These are phyloP conservation scores for Rhyacophila evoluta DNA, from an alignment of 2,888 invertebrate genomes.

Conservation along the genomic window DNA sequence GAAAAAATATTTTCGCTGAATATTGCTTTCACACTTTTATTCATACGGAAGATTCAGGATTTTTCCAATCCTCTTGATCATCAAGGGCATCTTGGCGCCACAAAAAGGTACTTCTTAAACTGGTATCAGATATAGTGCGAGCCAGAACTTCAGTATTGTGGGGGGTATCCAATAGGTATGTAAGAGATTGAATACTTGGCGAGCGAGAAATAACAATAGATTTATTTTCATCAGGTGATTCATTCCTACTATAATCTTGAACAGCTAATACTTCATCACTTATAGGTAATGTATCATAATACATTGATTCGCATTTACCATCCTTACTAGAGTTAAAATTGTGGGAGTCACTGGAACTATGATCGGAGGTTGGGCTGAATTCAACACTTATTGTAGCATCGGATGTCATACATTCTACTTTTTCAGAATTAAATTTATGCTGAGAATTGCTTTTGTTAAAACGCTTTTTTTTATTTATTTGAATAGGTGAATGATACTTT, in stretches of 20 bases:
- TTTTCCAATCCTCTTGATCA: conserved; percentile 63
- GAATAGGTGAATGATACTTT: conserved; percentile 43
- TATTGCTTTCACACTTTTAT: conserved; percentile 24
- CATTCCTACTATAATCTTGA: conserved; percentile 25
- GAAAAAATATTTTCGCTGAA: neutral
- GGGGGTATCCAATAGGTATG: conserved; percentile 64
- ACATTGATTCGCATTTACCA: conserved; percentile 44
- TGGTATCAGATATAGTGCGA: conserved; percentile 60
- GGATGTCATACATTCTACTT: conserved; percentile 57
- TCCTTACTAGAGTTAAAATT: conserved; percentile 40
- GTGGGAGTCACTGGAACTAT: conserved; percentile 64
- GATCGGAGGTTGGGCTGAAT: conserved; percentile 65
- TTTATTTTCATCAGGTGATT: conserved; percentile 13
- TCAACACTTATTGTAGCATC: conserved; percentile 60
- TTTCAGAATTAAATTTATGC: conserved; percentile 57
- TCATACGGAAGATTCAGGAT: conserved; percentile 68
- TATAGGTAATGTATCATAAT: conserved; percentile 37
- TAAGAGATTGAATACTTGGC: conserved; percentile 61
- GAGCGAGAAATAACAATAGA: conserved; percentile 55
- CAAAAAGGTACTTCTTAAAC: conserved; percentile 60
- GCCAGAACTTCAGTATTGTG: conserved; percentile 66
- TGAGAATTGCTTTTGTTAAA: conserved; percentile 35
- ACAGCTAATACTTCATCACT: conserved; percentile 28
- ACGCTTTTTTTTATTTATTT: conserved; percentile 36
- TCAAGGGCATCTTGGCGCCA: conserved; percentile 68